A percentile compares a stretch with the other conserved stretches of the same genome.
Evolutionary conservation across 1,140 invertebrate species (phyloP).

Genomic region (Tetramorium alpestre): DNA sequence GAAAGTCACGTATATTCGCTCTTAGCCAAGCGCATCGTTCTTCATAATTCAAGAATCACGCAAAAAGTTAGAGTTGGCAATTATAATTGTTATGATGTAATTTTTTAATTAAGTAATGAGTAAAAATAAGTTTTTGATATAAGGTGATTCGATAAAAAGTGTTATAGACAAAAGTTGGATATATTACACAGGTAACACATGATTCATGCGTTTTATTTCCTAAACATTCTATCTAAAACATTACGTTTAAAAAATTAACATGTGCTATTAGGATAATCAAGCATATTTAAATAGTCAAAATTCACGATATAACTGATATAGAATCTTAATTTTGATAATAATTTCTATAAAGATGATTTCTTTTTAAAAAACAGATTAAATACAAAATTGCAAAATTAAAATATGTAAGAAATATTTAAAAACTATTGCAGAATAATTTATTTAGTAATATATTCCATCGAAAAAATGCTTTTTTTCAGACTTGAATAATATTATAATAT

Average conservation of each 20-base stretch:
- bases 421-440: not conserved
- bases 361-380: not conserved
- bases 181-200: not conserved
- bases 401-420: not conserved
- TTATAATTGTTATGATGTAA: not conserved
- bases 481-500: not conserved
- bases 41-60: constrained; percentile 20
- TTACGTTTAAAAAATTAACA: too few species aligned
- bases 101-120: not conserved
- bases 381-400: not conserved
- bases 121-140: not conserved
- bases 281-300: not conserved
- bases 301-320: not conserved
- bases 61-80: constrained; percentile 10
- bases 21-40: not conserved
- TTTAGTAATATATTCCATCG: not conserved
- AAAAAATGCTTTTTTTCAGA: not conserved
- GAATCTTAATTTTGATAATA: not conserved
- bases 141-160: not conserved
- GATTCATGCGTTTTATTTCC: too few species aligned
- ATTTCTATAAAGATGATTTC: not conserved
- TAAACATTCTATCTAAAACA: too few species aligned
- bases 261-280: not conserved
- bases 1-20: constrained; percentile 67
- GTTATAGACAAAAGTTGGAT: not conserved